Evolutionary conservation across 2,113 vertebrate species (phyloP).

Genomic region (Pseudorhombus dupliciocellatus): DNA sequence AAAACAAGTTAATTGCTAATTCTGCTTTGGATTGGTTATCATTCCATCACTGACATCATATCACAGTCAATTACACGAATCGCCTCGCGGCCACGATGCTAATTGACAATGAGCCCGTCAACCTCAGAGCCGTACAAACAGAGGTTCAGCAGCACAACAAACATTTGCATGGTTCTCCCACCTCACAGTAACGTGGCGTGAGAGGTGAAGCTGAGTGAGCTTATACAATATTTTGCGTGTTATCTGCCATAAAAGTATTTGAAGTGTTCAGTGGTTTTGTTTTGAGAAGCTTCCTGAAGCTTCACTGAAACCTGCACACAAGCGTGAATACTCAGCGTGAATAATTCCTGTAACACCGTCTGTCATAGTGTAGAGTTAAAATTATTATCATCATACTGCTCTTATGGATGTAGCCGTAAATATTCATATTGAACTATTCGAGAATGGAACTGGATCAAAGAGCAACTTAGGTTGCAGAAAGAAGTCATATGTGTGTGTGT

Average conservation of each 20-base stretch:
- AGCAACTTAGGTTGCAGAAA: background rate
- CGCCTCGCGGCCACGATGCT: conserved; percentile 26
- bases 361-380: background rate
- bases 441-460: background rate
- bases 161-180: background rate
- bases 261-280: background rate
- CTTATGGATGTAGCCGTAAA: background rate
- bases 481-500: background rate
- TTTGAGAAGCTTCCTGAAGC: background rate
- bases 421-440: background rate
- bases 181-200: conserved; percentile 13
- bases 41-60: conserved; percentile 45
- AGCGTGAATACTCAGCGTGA: too few species aligned
- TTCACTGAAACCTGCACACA: too few species aligned
- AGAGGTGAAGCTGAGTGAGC: background rate
- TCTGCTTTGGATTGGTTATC: conserved; percentile 56
- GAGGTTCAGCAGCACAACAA: conserved; percentile 6
- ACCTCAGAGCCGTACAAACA: conserved; percentile 10
- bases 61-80: conserved; percentile 54
- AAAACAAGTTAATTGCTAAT: conserved; percentile 53
- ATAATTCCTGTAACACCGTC: too few species aligned
- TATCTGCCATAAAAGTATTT: background rate
- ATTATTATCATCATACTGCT: background rate
- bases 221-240: conserved; percentile 8
- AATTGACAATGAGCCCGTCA: conserved; percentile 37